Conservation (phyloP, 2,797 vertebrate species). For the Spinibarbus caldwelli region DNA sequence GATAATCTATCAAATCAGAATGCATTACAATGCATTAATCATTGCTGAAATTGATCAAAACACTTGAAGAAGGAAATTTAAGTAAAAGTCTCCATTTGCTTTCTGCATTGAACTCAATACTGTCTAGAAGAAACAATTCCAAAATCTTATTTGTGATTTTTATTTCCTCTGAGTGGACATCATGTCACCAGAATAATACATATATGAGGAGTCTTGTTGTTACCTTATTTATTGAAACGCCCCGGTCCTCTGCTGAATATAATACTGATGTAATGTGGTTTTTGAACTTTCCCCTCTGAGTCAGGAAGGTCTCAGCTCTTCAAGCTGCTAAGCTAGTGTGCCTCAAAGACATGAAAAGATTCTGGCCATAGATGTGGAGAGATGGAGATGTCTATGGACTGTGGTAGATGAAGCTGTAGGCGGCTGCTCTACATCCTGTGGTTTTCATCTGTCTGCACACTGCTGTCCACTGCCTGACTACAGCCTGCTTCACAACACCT, state of each 20-base stretch:
- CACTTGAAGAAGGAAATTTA: background rate
- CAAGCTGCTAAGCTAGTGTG: slow-evolving; percentile 18
- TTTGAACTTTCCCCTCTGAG: slow-evolving; percentile 9
- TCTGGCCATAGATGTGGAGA: slow-evolving; percentile 20
- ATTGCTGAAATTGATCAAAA: background rate
- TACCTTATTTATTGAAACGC: background rate
- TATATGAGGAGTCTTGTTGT: background rate
- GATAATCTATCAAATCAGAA: too few species aligned
- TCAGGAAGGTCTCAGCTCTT: slow-evolving; percentile 11
- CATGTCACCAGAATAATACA: background rate
- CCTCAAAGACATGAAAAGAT: slow-evolving; percentile 23
- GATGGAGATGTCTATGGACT: slow-evolving; percentile 14
- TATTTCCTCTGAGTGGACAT: background rate
- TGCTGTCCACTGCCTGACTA: slow-evolving; percentile 43
- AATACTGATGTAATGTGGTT: slow-evolving; percentile 7
- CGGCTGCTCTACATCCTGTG: slow-evolving; percentile 8
- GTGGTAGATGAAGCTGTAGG: slow-evolving; percentile 8
- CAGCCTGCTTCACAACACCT: background rate
- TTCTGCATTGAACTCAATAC: background rate
- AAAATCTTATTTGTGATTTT: background rate
- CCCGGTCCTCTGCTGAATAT: background rate
- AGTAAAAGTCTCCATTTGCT: background rate
- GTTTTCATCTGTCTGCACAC: slow-evolving; percentile 55
- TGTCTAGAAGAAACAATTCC: background rate
- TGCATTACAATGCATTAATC: too few species aligned